Evolutionary conservation across 2,888 invertebrate genomes (phyloP).

Genomic region (Macrostomum cliftonense): DNA sequence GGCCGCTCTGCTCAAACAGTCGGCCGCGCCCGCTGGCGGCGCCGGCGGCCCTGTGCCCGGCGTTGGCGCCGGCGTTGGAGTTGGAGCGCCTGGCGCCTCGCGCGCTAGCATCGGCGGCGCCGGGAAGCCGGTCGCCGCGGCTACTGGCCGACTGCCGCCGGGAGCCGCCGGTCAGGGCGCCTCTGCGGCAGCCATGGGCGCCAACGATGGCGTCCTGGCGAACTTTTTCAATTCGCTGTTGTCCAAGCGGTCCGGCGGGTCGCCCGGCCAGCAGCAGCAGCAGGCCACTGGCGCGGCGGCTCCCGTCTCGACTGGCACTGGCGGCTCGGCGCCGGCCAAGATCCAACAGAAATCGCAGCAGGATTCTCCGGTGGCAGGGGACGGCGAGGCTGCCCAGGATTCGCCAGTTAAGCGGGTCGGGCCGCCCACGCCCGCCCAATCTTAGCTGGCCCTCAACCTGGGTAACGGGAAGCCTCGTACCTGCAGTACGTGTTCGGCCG

Average conservation of each 20-base stretch:
- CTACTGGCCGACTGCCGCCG: neutral
- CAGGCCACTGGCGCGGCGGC: neutral
- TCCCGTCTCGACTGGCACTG: too few species aligned
- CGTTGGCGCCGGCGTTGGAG: neutral
- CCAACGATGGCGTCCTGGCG: conserved; percentile 77
- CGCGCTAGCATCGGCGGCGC: neutral
- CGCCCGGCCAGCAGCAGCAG: conserved; percentile 1
- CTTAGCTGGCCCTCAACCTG: too few species aligned
- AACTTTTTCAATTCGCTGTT: conserved; percentile 94
- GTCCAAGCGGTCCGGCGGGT: conserved; percentile 57
- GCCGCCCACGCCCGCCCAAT: too few species aligned
- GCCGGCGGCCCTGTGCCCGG: neutral
- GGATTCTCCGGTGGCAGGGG: too few species aligned
- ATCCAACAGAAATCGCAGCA: too few species aligned
- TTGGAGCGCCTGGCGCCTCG: neutral
- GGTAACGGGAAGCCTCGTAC: too few species aligned
- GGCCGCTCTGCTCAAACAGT: neutral
- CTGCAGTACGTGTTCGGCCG: too few species aligned
- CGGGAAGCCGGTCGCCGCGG: neutral
- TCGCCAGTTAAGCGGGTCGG: too few species aligned
- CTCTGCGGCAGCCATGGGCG: conserved; percentile 34
- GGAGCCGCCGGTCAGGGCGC: neutral
- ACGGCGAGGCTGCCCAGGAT: too few species aligned
- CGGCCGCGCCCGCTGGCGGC: neutral
- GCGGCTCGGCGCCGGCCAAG: too few species aligned